A percentile compares a stretch with the other conserved stretches of the same genome.
Conservation (phyloP, 2,797 vertebrate species). For the Buphagus erythrorhynchus region DNA sequence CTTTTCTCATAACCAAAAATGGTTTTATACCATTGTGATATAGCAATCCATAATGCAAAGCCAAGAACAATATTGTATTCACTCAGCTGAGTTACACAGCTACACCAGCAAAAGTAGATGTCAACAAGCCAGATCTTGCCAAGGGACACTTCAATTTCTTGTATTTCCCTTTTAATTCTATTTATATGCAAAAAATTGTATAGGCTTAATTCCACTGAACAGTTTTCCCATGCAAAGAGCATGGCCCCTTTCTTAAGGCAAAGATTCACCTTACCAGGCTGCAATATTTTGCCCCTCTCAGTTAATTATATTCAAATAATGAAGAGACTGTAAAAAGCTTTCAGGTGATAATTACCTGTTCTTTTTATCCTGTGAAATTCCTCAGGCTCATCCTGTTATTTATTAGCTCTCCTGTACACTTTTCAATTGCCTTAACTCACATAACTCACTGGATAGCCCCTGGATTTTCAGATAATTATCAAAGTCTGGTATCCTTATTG, state of each 20-base stretch:
- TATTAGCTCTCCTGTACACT: background rate
- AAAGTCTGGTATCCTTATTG: background rate
- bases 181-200: too few species aligned
- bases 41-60: rapidly evolving
- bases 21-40: background rate
- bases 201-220: background rate
- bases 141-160: background rate
- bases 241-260: background rate
- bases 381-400: background rate
- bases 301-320: conserved; percentile 22
- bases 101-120: background rate
- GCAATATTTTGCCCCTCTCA: background rate
- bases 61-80: background rate
- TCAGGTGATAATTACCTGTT: conserved; percentile 41
- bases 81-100: background rate
- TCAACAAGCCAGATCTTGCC: background rate
- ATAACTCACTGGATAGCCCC: background rate
- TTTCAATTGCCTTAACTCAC: background rate
- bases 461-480: background rate
- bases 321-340: background rate
- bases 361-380: background rate
- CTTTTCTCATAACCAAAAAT: background rate
- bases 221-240: background rate
- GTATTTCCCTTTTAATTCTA: background rate
- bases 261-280: background rate